Conservation (phyloP, 1,140 invertebrate genomes). For the Atta texana region DNA sequence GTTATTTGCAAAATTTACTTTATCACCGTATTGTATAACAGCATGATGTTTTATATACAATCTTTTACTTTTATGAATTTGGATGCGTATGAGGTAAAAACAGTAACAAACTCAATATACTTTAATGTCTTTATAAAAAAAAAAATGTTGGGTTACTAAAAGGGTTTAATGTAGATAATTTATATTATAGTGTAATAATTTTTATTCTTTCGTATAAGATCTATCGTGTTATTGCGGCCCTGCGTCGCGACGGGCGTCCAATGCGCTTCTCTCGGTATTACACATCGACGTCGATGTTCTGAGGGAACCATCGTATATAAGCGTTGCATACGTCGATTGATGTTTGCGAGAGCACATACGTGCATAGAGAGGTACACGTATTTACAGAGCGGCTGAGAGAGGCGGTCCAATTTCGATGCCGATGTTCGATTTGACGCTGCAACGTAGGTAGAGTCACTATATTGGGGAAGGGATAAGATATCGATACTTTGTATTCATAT, state of each 20-base stretch:
- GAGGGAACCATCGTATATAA: slow-evolving; percentile 60
- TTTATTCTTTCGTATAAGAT: not conserved
- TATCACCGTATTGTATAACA: not conserved
- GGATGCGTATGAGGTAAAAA: not conserved
- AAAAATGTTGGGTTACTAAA: not conserved
- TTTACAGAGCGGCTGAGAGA: slow-evolving; percentile 60
- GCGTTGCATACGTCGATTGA: slow-evolving; percentile 59
- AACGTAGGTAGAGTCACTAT: not conserved
- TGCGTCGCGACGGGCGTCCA: slow-evolving; percentile 44
- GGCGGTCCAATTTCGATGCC: slow-evolving; percentile 50
- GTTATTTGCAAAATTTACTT: not conserved
- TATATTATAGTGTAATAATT: not conserved
- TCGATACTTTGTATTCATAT: slow-evolving; percentile 13
- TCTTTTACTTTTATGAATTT: slow-evolving; percentile 18
- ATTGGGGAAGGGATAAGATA: not conserved
- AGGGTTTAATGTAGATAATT: not conserved
- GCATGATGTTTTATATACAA: not conserved
- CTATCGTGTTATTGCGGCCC: slow-evolving; percentile 34
- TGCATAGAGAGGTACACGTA: slow-evolving; percentile 64
- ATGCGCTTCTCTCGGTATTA: slow-evolving; percentile 69
- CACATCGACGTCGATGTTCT: slow-evolving; percentile 64
- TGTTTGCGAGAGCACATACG: slow-evolving; percentile 55
- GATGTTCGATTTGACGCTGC: slow-evolving; percentile 38
- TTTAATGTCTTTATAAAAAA: not conserved
- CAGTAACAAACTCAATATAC: not conserved